Evolutionary conservation across 2,113 vertebrate genomes (phyloP).

Genomic region (Pristiophorus japonicus): DNA sequence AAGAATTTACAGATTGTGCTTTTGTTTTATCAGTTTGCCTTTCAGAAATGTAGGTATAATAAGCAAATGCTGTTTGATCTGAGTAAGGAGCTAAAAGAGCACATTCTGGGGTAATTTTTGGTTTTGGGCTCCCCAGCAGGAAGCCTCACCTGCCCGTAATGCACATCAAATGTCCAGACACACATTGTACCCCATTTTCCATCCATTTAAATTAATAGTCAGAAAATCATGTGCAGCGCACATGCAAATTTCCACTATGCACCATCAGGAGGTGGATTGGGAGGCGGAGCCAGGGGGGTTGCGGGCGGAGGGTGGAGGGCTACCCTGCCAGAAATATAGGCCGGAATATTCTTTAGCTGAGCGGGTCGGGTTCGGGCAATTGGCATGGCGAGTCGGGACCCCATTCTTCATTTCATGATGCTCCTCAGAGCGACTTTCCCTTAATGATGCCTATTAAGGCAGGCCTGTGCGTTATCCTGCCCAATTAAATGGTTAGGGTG

Average conservation of each 20-base stretch:
- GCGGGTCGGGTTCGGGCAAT: too few relatives aligned
- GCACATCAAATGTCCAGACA: neutral
- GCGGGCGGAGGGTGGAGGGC: neutral
- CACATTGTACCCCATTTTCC: neutral
- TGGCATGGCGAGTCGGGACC: too few relatives aligned
- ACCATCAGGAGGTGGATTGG: neutral
- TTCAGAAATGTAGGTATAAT: neutral
- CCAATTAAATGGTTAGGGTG: too few relatives aligned
- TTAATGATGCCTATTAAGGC: too few relatives aligned
- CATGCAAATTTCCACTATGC: neutral
- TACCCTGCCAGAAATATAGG: neutral
- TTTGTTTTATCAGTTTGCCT: neutral
- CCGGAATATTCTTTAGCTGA: too few relatives aligned
- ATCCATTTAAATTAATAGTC: neutral
- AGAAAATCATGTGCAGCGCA: neutral
- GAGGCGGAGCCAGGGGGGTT: too few relatives aligned
- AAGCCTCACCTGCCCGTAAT: neutral
- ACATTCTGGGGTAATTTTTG: neutral
- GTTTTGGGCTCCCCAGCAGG: neutral
- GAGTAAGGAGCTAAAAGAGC: neutral
- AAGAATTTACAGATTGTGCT: neutral
- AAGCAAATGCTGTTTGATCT: neutral
- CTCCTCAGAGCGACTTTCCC: too few relatives aligned
- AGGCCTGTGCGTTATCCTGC: too few relatives aligned
- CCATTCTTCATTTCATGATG: too few relatives aligned